phyloP scores from a whole-genome alignment of 2,888 invertebrate genomes.

The Rotaria macrura region DNA sequence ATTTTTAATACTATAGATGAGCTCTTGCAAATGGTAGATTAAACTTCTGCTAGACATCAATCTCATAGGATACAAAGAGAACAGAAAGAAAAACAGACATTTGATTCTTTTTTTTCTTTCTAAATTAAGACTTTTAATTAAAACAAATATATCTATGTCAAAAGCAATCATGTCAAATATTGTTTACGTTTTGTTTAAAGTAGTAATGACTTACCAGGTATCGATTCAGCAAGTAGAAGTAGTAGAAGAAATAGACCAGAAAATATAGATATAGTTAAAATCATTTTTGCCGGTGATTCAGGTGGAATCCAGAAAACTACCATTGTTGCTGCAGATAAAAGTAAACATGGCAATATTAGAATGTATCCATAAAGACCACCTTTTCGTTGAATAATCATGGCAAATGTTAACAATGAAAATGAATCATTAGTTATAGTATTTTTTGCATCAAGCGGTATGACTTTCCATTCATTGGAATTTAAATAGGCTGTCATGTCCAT shows the following conservation, averaged over 20 bases:
- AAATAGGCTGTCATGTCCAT: neutral
- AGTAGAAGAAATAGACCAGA: slow-evolving; percentile 48
- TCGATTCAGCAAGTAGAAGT: slow-evolving; percentile 46
- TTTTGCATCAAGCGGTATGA: neutral
- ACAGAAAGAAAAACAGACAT: no score
- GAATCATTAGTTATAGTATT: neutral
- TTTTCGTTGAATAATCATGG: slow-evolving; percentile 13
- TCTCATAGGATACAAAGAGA: no score
- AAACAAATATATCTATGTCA: no score
- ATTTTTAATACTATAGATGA: no score
- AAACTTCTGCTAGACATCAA: no score
- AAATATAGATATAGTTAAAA: slow-evolving; percentile 49
- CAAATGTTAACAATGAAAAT: slow-evolving; percentile 2
- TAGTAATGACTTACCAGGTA: slow-evolving; percentile 37
- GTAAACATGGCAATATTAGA: slow-evolving; percentile 49
- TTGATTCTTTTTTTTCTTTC: no score
- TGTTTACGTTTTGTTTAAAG: no score
- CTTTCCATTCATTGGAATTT: slow-evolving; percentile 21
- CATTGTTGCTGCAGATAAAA: slow-evolving; percentile 49
- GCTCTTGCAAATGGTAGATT: no score
- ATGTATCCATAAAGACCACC: slow-evolving; percentile 47
- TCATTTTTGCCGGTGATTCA: slow-evolving; percentile 50
- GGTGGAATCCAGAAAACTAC: slow-evolving; percentile 51
- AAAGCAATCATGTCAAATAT: no score
- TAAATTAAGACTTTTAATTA: no score